phyloP scores from a whole-genome alignment of 2,113 vertebrate genomes.

The Hirundichthys speculiger region DNA sequence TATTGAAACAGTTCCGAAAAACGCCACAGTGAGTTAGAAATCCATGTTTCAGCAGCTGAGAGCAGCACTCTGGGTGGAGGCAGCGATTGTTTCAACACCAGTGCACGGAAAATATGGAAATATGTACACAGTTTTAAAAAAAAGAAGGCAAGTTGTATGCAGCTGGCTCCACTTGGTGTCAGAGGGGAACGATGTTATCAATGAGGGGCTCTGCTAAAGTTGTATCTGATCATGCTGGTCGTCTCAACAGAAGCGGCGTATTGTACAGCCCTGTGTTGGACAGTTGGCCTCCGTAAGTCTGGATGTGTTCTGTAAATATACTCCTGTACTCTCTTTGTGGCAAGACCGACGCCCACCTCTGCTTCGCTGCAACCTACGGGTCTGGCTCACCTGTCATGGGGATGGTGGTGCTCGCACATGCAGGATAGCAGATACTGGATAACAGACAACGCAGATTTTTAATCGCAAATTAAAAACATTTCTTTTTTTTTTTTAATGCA shows the following conservation, averaged over 20 bases:
- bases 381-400: conserved; percentile 47
- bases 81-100: neutral
- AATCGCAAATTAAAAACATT: no score
- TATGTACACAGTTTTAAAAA: conserved; percentile 53
- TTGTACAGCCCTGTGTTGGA: conserved; percentile 83
- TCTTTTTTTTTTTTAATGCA: no score
- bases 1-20: no score
- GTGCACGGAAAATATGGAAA: conserved; percentile 54
- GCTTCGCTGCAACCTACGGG: conserved; percentile 63
- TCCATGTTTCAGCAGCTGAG: neutral
- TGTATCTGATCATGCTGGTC: conserved; percentile 75
- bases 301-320: conserved; percentile 30
- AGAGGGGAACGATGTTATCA: neutral
- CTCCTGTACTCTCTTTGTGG: conserved; percentile 80
- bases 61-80: neutral
- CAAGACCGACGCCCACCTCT: conserved; percentile 73
- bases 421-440: neutral
- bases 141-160: conserved; percentile 61
- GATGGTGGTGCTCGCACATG: conserved; percentile 16
- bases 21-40: no score
- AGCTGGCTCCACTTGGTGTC: conserved; percentile 23
- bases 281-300: conserved; percentile 83
- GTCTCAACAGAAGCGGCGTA: conserved; percentile 84
- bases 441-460: no score
- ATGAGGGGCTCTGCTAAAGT: conserved; percentile 13